Evolutionary conservation across 2,797 vertebrate species (phyloP), one percentile per base, ranked within the genome.

Genomic region (Nothura maculosa): DNA sequence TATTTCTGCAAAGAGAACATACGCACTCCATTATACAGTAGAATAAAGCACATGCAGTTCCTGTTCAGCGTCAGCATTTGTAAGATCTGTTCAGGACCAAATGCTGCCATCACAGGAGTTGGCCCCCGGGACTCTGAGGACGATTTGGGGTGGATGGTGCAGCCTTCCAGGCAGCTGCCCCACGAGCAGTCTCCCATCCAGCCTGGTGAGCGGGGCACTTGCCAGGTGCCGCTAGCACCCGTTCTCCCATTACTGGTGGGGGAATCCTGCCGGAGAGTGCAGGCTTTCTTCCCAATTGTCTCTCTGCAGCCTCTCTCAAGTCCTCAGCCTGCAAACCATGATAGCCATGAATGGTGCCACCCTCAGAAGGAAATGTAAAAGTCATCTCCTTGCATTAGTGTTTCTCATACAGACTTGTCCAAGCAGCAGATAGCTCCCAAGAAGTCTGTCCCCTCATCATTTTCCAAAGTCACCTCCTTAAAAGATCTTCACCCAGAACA

Each of bases 1-100:
- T 89, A 88, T 24, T 79, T 87, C 64, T 89, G 75, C 68, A 34
- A 79, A 88, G 67, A 79, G 88, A 93, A 89, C 67, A 80, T 34
- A 36, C 74, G 63, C 32, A 18, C 70, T 79, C 43, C n/a, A 17
- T 90, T 75, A 30, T 45, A 84, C 54, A 63, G 68, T 40, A 78
- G 79, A 80, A 60, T n/a, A 36, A 78, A 92, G n/a, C 62, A 38
- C 9, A 42, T 24, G 30, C 52, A 54, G 0, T 72, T 93, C 77
- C 45, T 87, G 22, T 79, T 86, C 48, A 58, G 58, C 89, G 27
- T 40, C 8, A 2, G n/a, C 34, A 63, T 62, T 91, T 88, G 93
- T 75, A 61, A 83, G 42, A 73, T 70, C 63, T 86, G 22, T 83
- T 85, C 19, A 7, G 43, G 76, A 10, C n/a, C 34, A 62, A 45